These are phyloP conservation scores for western clawed frog (Xenopus tropicalis) DNA, from an alignment of 2,113 vertebrate species.

Conservation along the genomic window UCB_Xtro_10.0 CM004450.2:97331501-97332000, in stretches of 20 bases:
- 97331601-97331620: constrained; percentile 97
- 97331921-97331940: constrained; percentile 65
- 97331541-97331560: constrained; percentile 73
- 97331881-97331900: constrained; percentile 54
- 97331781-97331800: too few species aligned
- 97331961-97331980: constrained; percentile 67
- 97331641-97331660: constrained; percentile 96
- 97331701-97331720: constrained; percentile 72
- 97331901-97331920: constrained; percentile 66
- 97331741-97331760: background rate
- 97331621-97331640: constrained; percentile 93
- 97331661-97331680: constrained; percentile 97
- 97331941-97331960: constrained; percentile 75
- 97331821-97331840: too few species aligned
- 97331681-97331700: constrained; percentile 88
- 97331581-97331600: constrained; percentile 84
- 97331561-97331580: constrained; percentile 90
- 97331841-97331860: too few species aligned
- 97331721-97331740: background rate
- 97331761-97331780: too few species aligned
- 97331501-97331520: constrained; percentile 65
- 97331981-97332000: constrained; percentile 55
- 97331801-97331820: too few species aligned
- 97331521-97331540: constrained; percentile 64
- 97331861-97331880: constrained; percentile 63